phyloP scores from a whole-genome alignment of 2,888 invertebrate genomes.

The Adela reaumurella region DNA sequence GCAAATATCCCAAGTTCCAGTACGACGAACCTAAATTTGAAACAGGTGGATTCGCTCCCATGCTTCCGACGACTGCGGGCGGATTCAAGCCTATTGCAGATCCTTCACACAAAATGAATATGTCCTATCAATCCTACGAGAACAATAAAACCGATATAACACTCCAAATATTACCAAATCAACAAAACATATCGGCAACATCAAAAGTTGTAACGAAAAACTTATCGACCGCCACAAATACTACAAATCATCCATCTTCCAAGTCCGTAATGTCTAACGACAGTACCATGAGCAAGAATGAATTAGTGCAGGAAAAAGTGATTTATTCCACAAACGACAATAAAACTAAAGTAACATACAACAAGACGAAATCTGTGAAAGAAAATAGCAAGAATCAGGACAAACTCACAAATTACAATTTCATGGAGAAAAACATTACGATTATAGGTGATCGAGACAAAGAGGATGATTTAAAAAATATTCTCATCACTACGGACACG shows the following conservation, averaged over 20 bases:
- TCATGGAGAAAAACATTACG: slow-evolving; percentile 44
- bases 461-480: slow-evolving; percentile 19
- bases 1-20: slow-evolving; percentile 26
- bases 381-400: slow-evolving; percentile 37
- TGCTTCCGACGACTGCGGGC: slow-evolving; percentile 65
- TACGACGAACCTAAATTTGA: slow-evolving; percentile 62
- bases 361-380: slow-evolving; percentile 41
- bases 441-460: slow-evolving; percentile 44
- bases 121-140: background rate
- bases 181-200: slow-evolving; percentile 13
- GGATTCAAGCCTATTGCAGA: slow-evolving; percentile 68
- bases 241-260: background rate
- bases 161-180: background rate
- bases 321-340: slow-evolving; percentile 23
- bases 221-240: slow-evolving; percentile 15
- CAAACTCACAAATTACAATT: slow-evolving; percentile 37
- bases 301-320: background rate
- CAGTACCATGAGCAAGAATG: background rate
- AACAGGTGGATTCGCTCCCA: slow-evolving; percentile 74
- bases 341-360: slow-evolving; percentile 38
- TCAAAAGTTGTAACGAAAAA: slow-evolving; percentile 18
- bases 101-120: slow-evolving; percentile 17
- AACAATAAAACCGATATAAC: too few species aligned
- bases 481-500: slow-evolving; percentile 43
- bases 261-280: background rate